Evolutionary conservation across 2,888 invertebrate species (phyloP).

Genomic region (Agrochola litura): DNA sequence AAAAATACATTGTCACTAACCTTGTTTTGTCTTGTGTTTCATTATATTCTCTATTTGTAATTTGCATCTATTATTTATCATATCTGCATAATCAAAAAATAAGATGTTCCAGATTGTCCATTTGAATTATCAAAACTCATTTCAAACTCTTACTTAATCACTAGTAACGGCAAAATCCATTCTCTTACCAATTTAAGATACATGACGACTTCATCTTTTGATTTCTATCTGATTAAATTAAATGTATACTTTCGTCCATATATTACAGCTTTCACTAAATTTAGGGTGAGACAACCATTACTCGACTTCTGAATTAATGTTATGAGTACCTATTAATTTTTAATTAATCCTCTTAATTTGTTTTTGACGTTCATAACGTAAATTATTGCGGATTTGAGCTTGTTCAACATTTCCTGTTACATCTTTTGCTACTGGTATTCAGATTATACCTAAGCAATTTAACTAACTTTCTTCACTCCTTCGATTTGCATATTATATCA

Average conservation of each 20-base stretch:
- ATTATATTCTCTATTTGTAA: conserved; percentile 1
- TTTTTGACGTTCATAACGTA: conserved; percentile 34
- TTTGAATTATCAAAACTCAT: conserved; percentile 8
- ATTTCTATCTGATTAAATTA: conserved; percentile 51
- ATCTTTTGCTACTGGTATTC: conserved; percentile 30
- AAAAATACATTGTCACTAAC: background rate
- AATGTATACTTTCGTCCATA: conserved; percentile 52
- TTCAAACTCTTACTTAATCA: conserved; percentile 7
- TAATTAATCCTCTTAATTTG: conserved; percentile 56
- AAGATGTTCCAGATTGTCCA: conserved; percentile 15
- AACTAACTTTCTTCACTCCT: background rate
- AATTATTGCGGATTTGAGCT: conserved; percentile 35
- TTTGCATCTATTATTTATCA: conserved; percentile 9
- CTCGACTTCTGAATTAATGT: conserved; percentile 43
- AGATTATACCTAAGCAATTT: background rate
- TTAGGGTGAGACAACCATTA: conserved; percentile 59
- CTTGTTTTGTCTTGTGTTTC: background rate
- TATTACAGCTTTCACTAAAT: conserved; percentile 59
- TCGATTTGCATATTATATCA: conserved; percentile 1
- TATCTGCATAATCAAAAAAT: conserved; percentile 33
- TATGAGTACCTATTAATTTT: conserved; percentile 49
- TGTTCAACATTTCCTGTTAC: conserved; percentile 37
- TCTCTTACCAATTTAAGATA: conserved; percentile 29
- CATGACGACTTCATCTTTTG: conserved; percentile 54
- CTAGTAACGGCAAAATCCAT: conserved; percentile 22